A percentile compares a stretch with the other conserved stretches of the same genome.
phyloP scores from a whole-genome alignment of 2,888 invertebrate species.

The Brenthis ino region DNA sequence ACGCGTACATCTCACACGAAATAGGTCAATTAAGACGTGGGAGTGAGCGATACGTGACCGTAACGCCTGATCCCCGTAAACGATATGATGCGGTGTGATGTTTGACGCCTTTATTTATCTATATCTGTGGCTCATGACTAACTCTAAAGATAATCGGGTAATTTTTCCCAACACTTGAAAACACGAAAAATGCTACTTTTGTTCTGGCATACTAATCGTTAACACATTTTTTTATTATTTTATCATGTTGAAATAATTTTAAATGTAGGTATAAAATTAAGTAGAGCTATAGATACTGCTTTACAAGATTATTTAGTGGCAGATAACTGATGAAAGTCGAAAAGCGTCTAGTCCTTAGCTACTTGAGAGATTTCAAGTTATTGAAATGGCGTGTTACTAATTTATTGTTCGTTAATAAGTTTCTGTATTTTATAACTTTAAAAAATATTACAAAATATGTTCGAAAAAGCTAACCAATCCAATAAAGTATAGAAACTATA shows the following conservation, averaged over 20 bases:
- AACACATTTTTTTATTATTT: no score
- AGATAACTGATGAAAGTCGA: no score
- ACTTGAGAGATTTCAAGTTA: no score
- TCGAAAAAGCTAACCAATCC: background rate
- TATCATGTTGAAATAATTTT: no score
- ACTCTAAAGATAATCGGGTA: conserved; percentile 39
- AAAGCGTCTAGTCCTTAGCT: no score
- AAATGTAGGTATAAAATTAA: no score
- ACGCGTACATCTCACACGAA: conserved; percentile 76
- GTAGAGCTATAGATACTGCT: no score
- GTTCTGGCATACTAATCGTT: background rate
- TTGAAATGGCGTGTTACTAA: no score
- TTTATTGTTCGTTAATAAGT: no score
- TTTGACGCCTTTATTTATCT: conserved; percentile 72
- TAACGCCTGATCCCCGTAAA: conserved; percentile 67
- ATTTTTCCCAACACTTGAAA: conserved; percentile 17
- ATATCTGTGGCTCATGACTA: conserved; percentile 56
- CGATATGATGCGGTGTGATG: conserved; percentile 65
- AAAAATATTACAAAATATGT: background rate
- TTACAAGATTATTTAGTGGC: no score
- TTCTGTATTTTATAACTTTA: no score
- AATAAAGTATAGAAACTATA: background rate
- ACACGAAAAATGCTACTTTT: conserved; percentile 28
- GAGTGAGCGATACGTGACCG: conserved; percentile 78
- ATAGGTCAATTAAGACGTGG: conserved; percentile 82